Evolutionary conservation across 2,888 invertebrate species (phyloP), one percentile per base, ranked within the genome.

Genomic region (Pimpla rufipes): DNA sequence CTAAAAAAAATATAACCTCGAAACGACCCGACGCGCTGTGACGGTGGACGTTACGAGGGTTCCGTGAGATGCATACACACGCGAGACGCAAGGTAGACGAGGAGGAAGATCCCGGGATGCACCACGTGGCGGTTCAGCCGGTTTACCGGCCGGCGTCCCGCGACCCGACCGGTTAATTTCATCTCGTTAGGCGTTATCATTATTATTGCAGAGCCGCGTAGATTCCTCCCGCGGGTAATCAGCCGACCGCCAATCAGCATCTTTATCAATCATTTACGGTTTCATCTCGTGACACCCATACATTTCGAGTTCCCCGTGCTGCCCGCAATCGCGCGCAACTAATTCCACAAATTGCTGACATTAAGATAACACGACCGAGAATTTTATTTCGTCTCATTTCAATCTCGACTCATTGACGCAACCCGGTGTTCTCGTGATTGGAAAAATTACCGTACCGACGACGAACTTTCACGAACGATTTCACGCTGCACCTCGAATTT

Each of bases 121-220:
- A 45, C 50, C 66, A 73, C 76, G 79, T 76, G 83, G 71, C 40
- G 29, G 59, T 35, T 29, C 75, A 67, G 79, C 79, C 83, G 83
- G 83, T 76, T 83, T 42, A 79, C 35, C 76, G 77, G 67, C 35
- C 76, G 77, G 67, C 59, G 59, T 45, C 66, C n/a, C n/a, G n/a
- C 76, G 42, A 18, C n/a, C 35, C 64, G 66, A 64, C 79, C 79
- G 47, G 82, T 83, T 75, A 75, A 82, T 79, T 70, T 40, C 47
- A n/a, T 66, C 70, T 74, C 62, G 62, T 78, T 78, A 74, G 66
- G 66, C 67, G 23, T 67, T 47, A 68, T 68, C 71, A 71, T 71
- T 57, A 68, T 42, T 55, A 74, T 82, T 52, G 45, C 21, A 37
- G 40, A 70, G 13, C 55, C 11, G 13, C n/a, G 35, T 59, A 35